These are phyloP conservation scores for Stictocephala bisonia DNA, from an alignment of 2,888 invertebrate genomes.

Conservation along the genomic window DNA sequence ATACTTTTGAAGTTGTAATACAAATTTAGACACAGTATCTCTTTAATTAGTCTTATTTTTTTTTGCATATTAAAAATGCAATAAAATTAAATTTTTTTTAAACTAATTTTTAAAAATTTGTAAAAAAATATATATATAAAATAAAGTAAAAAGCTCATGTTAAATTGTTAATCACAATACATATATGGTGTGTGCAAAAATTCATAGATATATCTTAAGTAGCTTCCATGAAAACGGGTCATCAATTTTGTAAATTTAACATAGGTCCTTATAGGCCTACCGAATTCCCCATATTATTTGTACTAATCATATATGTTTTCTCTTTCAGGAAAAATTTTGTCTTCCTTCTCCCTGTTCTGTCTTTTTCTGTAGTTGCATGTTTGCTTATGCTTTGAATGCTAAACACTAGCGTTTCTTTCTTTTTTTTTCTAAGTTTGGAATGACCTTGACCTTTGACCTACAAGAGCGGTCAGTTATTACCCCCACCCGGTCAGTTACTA, in stretches of 20 bases:
- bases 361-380: too few species aligned
- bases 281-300: too few species aligned
- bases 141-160: not conserved
- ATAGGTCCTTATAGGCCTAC: not conserved
- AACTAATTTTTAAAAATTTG: not conserved
- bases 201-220: not conserved
- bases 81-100: not conserved
- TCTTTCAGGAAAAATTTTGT: too few species aligned
- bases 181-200: not conserved
- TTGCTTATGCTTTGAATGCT: too few species aligned
- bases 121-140: not conserved
- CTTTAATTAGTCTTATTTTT: not conserved
- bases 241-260: slow-evolving; percentile 20
- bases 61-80: not conserved
- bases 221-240: slow-evolving; percentile 15
- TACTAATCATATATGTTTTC: too few species aligned
- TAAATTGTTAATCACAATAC: not conserved
- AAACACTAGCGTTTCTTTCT: too few species aligned
- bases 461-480: too few species aligned
- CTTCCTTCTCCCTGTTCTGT: too few species aligned
- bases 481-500: too few species aligned
- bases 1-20: not conserved
- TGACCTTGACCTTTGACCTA: too few species aligned
- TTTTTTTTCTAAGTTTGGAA: too few species aligned
- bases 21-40: not conserved